These are phyloP conservation scores for Gymnodraco acuticeps DNA, from an alignment of 2,797 vertebrate species.

Conservation along the genomic window DNA sequence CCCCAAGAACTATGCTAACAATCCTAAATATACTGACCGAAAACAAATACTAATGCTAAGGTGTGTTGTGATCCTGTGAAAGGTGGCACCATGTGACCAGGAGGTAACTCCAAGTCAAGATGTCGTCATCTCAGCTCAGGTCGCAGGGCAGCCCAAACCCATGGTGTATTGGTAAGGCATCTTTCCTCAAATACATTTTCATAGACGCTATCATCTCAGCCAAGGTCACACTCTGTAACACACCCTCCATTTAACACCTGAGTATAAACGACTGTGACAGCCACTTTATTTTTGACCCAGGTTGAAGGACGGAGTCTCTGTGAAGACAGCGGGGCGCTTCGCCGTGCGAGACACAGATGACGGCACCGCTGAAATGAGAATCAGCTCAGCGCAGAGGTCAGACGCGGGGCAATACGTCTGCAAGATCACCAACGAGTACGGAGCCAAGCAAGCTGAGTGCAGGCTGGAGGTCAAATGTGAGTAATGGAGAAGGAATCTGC, in stretches of 20 bases:
- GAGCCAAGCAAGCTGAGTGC: conserved; percentile 89
- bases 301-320: conserved; percentile 88
- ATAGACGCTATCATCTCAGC: conserved; percentile 21
- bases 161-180: conserved; percentile 91
- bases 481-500: conserved; percentile 7
- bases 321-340: conserved; percentile 87
- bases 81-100: conserved; percentile 91
- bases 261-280: conserved; percentile 33
- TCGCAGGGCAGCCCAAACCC: conserved; percentile 90
- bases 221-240: conserved; percentile 31
- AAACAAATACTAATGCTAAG: too few relatives aligned
- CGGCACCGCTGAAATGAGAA: conserved; percentile 85
- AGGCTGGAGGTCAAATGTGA: conserved; percentile 92
- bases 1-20: too few relatives aligned
- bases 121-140: conserved; percentile 85
- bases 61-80: conserved; percentile 8
- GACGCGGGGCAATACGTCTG: conserved; percentile 91
- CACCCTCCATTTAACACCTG: conserved; percentile 6
- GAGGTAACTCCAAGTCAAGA: conserved; percentile 89
- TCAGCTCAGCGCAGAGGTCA: conserved; percentile 84
- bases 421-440: conserved; percentile 90
- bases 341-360: conserved; percentile 78
- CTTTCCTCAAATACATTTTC: conserved; percentile 6
- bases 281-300: conserved; percentile 73
- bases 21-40: too few relatives aligned